Conservation (phyloP, 2,888 invertebrate species). For the Ichneumon xanthorius region DNA sequence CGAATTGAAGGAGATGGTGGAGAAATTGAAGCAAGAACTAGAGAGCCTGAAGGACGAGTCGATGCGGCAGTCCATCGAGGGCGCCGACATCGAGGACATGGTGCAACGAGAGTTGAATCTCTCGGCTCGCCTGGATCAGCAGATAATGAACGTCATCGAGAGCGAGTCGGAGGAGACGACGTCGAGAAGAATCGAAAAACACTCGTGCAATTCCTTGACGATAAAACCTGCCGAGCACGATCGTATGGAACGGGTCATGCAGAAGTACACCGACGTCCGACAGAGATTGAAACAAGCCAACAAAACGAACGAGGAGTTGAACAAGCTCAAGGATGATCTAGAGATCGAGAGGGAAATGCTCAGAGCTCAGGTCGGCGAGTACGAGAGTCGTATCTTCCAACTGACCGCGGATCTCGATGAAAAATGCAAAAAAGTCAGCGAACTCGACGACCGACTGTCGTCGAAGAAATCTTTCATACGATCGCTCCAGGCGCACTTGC, state of each 20-base stretch:
- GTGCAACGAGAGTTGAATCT: slow-evolving; percentile 87
- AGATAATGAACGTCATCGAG: slow-evolving; percentile 87
- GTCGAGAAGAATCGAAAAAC: slow-evolving; percentile 66
- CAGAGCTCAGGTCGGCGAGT: slow-evolving; percentile 80
- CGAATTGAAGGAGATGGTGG: slow-evolving; percentile 81
- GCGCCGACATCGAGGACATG: slow-evolving; percentile 81
- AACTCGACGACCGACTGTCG: slow-evolving; percentile 78
- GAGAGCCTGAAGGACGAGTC: slow-evolving; percentile 71
- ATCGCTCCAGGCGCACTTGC: slow-evolving; percentile 77
- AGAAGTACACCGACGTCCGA: slow-evolving; percentile 71
- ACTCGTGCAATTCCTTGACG: slow-evolving; percentile 70
- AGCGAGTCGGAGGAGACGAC: slow-evolving; percentile 80
- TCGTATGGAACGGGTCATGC: slow-evolving; percentile 71
- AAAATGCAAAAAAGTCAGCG: slow-evolving; percentile 76
- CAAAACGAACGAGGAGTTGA: slow-evolving; percentile 79
- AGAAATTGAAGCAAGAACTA: slow-evolving; percentile 79
- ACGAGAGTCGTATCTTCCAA: slow-evolving; percentile 81
- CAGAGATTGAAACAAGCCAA: slow-evolving; percentile 74
- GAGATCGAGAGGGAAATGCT: slow-evolving; percentile 81
- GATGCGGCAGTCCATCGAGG: slow-evolving; percentile 72
- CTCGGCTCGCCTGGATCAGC: slow-evolving; percentile 87
- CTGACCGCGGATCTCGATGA: slow-evolving; percentile 79
- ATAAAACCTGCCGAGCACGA: slow-evolving; percentile 72
- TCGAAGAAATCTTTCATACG: slow-evolving; percentile 77
- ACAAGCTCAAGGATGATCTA: slow-evolving; percentile 77